These are phyloP conservation scores for Callaeas wilsoni DNA, from an alignment of 2,113 vertebrate species.

Conservation along the genomic window DNA sequence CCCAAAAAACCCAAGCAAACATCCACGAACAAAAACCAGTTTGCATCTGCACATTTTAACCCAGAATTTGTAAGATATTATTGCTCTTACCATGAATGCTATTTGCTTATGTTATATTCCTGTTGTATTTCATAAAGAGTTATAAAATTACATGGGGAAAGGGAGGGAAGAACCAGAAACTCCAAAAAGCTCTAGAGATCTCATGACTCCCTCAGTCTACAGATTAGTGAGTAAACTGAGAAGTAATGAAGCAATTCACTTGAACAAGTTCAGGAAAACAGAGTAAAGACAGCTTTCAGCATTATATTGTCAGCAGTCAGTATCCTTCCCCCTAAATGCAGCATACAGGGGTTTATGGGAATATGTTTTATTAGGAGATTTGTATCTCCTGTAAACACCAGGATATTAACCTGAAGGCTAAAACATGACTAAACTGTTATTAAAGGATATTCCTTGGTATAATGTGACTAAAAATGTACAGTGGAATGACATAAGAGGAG, in stretches of 20 bases:
- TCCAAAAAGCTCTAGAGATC: neutral
- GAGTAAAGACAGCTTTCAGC: neutral
- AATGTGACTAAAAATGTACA: neutral
- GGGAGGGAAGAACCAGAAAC: neutral
- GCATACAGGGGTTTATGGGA: neutral
- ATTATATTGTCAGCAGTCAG: neutral
- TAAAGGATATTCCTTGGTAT: neutral
- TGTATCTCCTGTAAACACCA: neutral
- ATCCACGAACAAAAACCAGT: neutral
- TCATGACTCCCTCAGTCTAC: neutral
- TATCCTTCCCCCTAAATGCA: neutral
- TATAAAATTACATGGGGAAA: neutral
- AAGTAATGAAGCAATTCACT: neutral
- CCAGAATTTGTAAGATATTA: neutral
- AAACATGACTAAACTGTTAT: neutral
- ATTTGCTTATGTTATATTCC: neutral
- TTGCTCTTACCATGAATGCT: neutral
- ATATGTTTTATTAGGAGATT: neutral
- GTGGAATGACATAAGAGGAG: neutral
- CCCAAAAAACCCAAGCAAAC: neutral
- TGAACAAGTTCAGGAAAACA: neutral
- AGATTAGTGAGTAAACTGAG: neutral
- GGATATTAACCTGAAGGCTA: neutral
- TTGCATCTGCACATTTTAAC: neutral
- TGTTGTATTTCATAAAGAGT: neutral